A percentile compares a stretch with the other conserved stretches of the same genome.
Evolutionary conservation across 2,797 vertebrate genomes (phyloP).

Genomic region (Austrolebias charrua): DNA sequence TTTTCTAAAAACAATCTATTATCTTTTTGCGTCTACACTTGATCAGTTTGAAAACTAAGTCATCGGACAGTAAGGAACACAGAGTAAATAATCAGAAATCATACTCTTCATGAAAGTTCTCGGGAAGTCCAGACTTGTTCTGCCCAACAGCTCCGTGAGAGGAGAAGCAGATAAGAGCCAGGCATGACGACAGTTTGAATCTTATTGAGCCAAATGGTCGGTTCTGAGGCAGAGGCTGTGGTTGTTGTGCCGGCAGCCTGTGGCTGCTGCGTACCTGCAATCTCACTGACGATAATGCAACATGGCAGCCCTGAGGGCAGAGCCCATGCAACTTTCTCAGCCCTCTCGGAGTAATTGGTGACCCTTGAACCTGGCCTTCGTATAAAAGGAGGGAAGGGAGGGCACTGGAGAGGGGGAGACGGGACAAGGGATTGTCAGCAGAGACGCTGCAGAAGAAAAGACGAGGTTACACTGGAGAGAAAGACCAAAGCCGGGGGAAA

Average conservation of each 20-base stretch:
- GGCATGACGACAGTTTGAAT: slow-evolving; percentile 65
- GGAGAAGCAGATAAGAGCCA: slow-evolving; percentile 50
- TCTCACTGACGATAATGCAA: slow-evolving; percentile 82
- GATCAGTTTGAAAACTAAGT: background rate
- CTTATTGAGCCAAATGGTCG: slow-evolving; percentile 39
- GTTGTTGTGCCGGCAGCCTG: slow-evolving; percentile 60
- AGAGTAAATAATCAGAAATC: slow-evolving; percentile 18
- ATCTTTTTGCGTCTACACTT: too few species aligned
- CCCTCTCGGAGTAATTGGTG: slow-evolving; percentile 87
- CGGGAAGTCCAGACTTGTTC: slow-evolving; percentile 69
- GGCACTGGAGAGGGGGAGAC: slow-evolving; percentile 40
- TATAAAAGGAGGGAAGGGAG: slow-evolving; percentile 71
- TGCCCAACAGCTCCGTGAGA: slow-evolving; percentile 64
- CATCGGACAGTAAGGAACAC: background rate
- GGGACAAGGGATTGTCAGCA: slow-evolving; percentile 63
- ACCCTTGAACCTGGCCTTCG: slow-evolving; percentile 81
- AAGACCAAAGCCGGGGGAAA: slow-evolving; percentile 45
- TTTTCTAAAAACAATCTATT: too few species aligned
- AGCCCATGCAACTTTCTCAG: slow-evolving; percentile 84
- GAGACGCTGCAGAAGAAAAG: slow-evolving; percentile 60
- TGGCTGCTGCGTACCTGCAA: slow-evolving; percentile 74
- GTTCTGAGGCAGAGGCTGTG: slow-evolving; percentile 51
- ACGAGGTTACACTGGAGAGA: slow-evolving; percentile 56
- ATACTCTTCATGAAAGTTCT: slow-evolving; percentile 49
- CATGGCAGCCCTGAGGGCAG: slow-evolving; percentile 85